phyloP scores from a whole-genome alignment of 2,888 invertebrate genomes.

The Hartigia nigra region DNA sequence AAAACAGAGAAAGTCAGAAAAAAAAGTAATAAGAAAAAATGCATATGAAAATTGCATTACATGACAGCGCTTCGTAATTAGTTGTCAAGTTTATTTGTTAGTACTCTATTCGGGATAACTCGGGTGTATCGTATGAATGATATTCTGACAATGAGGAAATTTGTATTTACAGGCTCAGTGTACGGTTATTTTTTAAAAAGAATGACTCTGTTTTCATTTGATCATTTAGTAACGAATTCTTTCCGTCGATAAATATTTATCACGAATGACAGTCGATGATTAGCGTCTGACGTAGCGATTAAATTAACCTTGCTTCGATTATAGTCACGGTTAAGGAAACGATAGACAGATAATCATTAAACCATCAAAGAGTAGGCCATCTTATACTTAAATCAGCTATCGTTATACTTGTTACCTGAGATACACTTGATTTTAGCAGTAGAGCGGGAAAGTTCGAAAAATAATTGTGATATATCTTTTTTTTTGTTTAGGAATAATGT shows the following conservation, averaged over 20 bases:
- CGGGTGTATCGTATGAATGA: neutral
- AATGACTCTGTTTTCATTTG: neutral
- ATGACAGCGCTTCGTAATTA: neutral
- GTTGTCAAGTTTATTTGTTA: neutral
- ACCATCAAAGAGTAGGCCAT: neutral
- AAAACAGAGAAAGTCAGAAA: neutral
- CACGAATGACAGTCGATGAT: neutral
- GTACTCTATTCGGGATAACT: neutral
- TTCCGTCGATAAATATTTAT: neutral
- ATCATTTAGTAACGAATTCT: neutral
- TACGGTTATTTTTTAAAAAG: neutral
- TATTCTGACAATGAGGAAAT: neutral
- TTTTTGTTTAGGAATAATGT: constrained; percentile 52
- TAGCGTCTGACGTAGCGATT: neutral
- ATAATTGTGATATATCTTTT: constrained; percentile 41
- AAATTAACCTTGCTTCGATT: neutral
- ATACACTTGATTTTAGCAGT: neutral
- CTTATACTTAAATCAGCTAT: neutral
- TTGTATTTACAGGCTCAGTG: neutral
- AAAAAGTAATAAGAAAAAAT: neutral
- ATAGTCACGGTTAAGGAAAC: neutral
- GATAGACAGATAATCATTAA: neutral
- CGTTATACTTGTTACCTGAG: neutral
- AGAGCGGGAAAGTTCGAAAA: constrained; percentile 18
- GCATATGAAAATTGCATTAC: neutral